phyloP scores from a whole-genome alignment of 2,797 vertebrate species.

The Salarias fasciatus region DNA sequence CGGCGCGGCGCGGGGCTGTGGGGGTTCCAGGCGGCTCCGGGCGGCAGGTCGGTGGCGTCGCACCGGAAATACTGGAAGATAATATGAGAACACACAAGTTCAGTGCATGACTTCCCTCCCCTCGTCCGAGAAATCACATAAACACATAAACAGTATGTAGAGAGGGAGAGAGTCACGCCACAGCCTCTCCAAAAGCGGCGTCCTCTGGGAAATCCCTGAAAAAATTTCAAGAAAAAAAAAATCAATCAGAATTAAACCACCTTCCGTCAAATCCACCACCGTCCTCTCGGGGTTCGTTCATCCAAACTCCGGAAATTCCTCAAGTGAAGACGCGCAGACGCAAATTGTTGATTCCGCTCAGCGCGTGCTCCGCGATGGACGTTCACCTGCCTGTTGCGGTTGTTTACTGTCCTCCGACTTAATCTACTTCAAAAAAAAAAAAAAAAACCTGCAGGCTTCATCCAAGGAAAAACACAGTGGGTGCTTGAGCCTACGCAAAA shows the following conservation, averaged over 20 bases:
- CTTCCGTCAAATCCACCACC: too few relatives aligned
- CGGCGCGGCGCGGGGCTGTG: slow-evolving; percentile 36
- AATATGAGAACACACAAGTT: neutral
- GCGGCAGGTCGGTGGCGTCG: slow-evolving; percentile 7
- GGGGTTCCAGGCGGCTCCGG: slow-evolving; percentile 4
- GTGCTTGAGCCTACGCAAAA: slow-evolving; percentile 4
- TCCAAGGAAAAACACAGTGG: slow-evolving; percentile 26
- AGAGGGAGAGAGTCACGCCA: too few relatives aligned
- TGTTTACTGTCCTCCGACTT: neutral
- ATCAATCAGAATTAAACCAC: too few relatives aligned
- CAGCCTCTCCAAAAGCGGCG: neutral
- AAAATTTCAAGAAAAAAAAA: too few relatives aligned
- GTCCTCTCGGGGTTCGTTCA: neutral
- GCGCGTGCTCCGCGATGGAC: neutral
- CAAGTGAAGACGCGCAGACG: slow-evolving; percentile 13
- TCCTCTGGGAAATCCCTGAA: neutral
- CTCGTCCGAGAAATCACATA: too few relatives aligned
- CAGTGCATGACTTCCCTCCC: neutral
- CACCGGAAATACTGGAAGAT: slow-evolving; percentile 4
- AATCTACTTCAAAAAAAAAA: too few relatives aligned
- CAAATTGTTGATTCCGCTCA: neutral
- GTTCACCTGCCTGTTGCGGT: slow-evolving; percentile 35
- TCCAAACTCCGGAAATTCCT: slow-evolving; percentile 46
- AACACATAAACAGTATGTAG: too few relatives aligned
- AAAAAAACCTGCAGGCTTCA: neutral